Base-by-base conservation (phyloP, 2,888 invertebrate species). In the Drosophila monieri region DNA sequence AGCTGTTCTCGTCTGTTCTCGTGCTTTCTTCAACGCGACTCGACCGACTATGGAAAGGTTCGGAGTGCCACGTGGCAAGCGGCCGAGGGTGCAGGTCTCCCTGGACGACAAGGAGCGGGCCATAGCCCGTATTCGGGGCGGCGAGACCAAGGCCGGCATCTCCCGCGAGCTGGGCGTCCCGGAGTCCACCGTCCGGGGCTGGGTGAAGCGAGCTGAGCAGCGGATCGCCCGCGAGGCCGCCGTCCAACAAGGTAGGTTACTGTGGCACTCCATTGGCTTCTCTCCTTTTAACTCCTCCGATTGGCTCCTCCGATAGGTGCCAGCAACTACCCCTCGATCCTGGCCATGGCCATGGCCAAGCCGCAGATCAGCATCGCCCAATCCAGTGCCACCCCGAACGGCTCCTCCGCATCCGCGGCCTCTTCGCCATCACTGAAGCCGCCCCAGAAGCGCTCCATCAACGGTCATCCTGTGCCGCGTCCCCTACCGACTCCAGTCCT, bases 151-250 rank as follows among this genome's bases (percentile, higher is more conserved):
- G 65, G 84, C 84, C 0, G 88, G 84, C 18, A 86, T 84, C 30
- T 84, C 84, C 0, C 69, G 84, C 1, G 84, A 84, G n/a, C 60
- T 84, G 21, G 84, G 88, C 14, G 88, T 84, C 23, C 84, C 84
- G 27, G 84, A 84, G 69, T 84, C 84, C 5, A 84, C 84, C 6
- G 84, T 84, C 30, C 84, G 84, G 15, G 84, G 84, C 6, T 84
- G 84, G 84, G 84, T 84, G 8, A 84, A 84, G 60, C 66, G 84
- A 0, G 85, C 88, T 2, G 87, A 84, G 52, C 76, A 72, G 68
- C 80, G 84, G 15, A 23, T 74, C 15, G 71, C 73, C 0, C 81
- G 76, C n/a, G 78, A 76, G 12, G 25, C 67, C 0, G 32, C 25
- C 0, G 44, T n/a, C n/a, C 43, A 49, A 44, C 37, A 41, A 6